Conservation (phyloP, 37 sponge, comb jelly and placozoan genomes). For the Bolinopsis microptera region DNA sequence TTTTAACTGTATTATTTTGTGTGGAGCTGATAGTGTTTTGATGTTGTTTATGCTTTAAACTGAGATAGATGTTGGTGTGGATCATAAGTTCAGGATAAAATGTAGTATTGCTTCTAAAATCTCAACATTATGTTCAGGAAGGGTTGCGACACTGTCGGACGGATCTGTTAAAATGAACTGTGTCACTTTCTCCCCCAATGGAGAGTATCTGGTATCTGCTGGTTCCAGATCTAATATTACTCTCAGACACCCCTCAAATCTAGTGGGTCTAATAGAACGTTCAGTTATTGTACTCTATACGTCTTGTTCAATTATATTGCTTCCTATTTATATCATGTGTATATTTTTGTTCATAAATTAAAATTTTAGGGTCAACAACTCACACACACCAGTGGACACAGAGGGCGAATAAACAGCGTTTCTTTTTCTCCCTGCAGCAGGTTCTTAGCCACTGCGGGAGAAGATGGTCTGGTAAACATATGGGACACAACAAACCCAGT, state of each 20-base stretch:
- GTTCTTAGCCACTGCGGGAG: conserved; percentile 14
- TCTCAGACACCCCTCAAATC: background rate
- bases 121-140: too few species aligned
- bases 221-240: background rate
- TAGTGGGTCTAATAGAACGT: background rate
- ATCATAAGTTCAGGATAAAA: too few species aligned
- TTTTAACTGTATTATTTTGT: background rate
- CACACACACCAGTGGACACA: conserved; percentile 47
- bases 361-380: conserved; percentile 28
- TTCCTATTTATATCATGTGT: too few species aligned
- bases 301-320: too few species aligned
- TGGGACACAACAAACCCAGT: conserved; percentile 16
- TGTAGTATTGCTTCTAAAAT: too few species aligned
- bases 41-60: too few species aligned
- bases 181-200: conserved; percentile 31
- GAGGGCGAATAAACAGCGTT: conserved; percentile 23
- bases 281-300: background rate
- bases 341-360: too few species aligned
- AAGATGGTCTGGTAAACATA: background rate
- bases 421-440: conserved; percentile 12
- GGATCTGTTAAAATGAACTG: conserved; percentile 8
- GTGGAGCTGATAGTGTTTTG: background rate
- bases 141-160: background rate
- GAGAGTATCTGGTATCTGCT: background rate
- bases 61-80: too few species aligned